Evolutionary conservation across 2,797 vertebrate genomes (phyloP).

Genomic region (Sebastes steindachneri): DNA sequence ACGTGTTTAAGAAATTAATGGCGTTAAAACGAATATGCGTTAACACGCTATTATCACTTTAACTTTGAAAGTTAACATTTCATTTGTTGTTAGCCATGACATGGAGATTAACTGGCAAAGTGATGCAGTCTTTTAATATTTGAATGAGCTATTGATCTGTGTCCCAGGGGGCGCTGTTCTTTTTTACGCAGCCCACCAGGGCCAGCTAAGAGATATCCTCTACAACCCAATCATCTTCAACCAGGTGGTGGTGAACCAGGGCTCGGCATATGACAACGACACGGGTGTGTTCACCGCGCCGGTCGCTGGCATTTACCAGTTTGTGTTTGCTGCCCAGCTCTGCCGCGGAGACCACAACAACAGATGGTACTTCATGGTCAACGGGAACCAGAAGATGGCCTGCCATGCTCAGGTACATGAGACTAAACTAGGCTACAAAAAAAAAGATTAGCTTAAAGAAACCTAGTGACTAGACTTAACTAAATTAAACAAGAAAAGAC

Average conservation of each 20-base stretch:
- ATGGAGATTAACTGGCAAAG: background rate
- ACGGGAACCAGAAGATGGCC: rapidly evolving
- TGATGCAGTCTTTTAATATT: background rate
- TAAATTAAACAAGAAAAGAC: background rate
- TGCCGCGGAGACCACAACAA: constrained; percentile 33
- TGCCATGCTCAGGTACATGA: constrained; percentile 42
- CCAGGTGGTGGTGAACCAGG: constrained; percentile 47
- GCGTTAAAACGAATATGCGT: too few species aligned
- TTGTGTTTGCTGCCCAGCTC: constrained; percentile 47
- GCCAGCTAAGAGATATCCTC: constrained; percentile 12
- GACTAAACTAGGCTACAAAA: background rate
- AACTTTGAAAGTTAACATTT: background rate
- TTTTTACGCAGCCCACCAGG: constrained; percentile 24
- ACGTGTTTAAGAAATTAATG: too few species aligned
- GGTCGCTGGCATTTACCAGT: constrained; percentile 36
- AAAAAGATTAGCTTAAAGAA: background rate
- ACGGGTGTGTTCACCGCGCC: constrained; percentile 30
- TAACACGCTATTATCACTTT: too few species aligned
- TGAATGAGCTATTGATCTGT: background rate
- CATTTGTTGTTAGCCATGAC: background rate
- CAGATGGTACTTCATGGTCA: background rate
- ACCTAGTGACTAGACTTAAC: background rate
- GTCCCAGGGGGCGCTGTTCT: constrained; percentile 32
- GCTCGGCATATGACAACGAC: constrained; percentile 21
- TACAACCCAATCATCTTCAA: constrained; percentile 38